These are phyloP conservation scores for Shinisaurus crocodilurus DNA, from an alignment of 2,113 vertebrate species.

Conservation along the genomic window DNA sequence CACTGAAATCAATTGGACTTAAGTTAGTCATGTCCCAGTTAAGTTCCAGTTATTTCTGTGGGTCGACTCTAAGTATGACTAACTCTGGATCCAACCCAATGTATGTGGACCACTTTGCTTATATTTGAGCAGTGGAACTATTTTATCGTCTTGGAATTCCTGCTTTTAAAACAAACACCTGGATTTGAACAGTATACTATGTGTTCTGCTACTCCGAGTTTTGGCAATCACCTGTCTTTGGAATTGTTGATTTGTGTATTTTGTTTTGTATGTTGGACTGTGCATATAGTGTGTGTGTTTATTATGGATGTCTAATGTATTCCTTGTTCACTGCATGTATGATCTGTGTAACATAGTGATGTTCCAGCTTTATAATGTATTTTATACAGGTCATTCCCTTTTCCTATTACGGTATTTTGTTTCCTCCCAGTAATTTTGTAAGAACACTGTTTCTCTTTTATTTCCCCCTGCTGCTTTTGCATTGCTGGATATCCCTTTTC, in stretches of 20 bases:
- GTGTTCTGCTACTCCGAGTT: background rate
- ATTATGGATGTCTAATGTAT: background rate
- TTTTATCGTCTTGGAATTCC: background rate
- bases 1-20: no score
- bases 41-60: background rate
- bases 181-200: background rate
- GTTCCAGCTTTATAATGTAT: background rate
- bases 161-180: background rate
- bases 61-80: background rate
- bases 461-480: background rate
- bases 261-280: background rate
- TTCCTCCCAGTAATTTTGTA: background rate
- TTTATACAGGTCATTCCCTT: background rate
- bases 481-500: background rate
- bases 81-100: background rate
- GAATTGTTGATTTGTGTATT: background rate
- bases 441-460: background rate
- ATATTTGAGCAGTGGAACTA: background rate
- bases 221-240: background rate
- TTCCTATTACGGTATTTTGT: background rate
- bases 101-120: background rate
- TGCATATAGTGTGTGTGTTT: background rate
- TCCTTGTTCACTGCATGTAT: background rate
- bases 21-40: no score
- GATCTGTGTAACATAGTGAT: background rate